A percentile compares a stretch with the other conserved stretches of the same genome.
These are phyloP conservation scores for Blastomussa wellsi DNA, from an alignment of 92 coral and sea anemone species.

Conservation along the genomic window DNA sequence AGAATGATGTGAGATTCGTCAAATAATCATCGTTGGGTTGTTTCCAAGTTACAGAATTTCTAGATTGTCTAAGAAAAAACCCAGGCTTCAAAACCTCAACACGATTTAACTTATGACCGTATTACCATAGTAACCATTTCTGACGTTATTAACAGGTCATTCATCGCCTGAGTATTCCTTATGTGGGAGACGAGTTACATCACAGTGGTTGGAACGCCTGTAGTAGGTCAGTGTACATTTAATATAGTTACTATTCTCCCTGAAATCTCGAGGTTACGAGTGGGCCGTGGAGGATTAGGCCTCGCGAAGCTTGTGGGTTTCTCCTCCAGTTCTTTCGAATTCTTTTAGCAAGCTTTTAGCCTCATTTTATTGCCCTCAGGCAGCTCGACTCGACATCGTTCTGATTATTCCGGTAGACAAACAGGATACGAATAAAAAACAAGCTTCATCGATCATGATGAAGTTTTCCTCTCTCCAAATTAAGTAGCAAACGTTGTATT, in stretches of 20 bases:
- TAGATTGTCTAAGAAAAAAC: background rate
- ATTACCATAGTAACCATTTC: background rate
- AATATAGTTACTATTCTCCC: no score
- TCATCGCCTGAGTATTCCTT: constrained; percentile 86
- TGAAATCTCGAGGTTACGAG: no score
- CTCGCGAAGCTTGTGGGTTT: background rate
- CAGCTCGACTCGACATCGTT: no score
- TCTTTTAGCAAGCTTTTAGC: no score
- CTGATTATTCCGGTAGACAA: no score
- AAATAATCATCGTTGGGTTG: background rate
- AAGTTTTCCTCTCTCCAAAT: no score
- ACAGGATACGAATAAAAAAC: no score
- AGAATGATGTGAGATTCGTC: no score
- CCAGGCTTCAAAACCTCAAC: background rate
- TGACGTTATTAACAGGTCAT: constrained; percentile 67
- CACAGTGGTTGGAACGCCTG: constrained; percentile 99
- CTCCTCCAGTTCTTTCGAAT: background rate
- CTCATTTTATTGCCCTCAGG: no score
- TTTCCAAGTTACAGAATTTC: background rate
- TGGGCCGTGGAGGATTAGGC: background rate
- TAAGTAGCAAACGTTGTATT: no score
- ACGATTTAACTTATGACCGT: background rate
- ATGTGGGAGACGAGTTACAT: constrained; percentile 87
- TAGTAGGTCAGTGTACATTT: constrained; percentile 69
- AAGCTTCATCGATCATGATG: no score